Conservation (phyloP, 2,888 invertebrate species). For the Anarsia innoxiella region DNA sequence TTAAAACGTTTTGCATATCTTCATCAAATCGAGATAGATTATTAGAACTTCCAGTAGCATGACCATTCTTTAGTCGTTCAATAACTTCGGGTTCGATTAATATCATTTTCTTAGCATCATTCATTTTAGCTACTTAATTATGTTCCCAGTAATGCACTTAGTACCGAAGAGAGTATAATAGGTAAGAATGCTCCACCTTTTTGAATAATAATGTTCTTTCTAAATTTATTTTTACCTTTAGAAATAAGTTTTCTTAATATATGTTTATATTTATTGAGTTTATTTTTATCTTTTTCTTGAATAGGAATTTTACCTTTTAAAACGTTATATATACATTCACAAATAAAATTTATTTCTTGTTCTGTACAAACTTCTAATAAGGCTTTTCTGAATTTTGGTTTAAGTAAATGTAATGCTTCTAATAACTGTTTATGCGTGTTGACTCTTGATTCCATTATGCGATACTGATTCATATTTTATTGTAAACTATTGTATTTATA, state of each 20-base stretch:
- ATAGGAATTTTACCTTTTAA: conserved; percentile 14
- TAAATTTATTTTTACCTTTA: conserved; percentile 15
- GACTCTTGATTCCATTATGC: conserved; percentile 20
- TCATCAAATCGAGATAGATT: conserved; percentile 14
- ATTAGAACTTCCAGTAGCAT: conserved; percentile 8
- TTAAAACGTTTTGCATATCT: conserved; percentile 21
- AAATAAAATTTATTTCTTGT: conserved; percentile 23
- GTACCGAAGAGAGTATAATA: conserved; percentile 20
- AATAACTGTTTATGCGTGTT: conserved; percentile 19
- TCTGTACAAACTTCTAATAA: conserved; percentile 21
- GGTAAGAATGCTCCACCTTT: conserved; percentile 22
- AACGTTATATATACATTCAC: conserved; percentile 22
- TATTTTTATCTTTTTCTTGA: conserved; percentile 11
- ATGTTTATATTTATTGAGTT: conserved; percentile 14
- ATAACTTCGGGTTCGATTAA: conserved; percentile 20
- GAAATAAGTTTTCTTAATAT: conserved; percentile 12
- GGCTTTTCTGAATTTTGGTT: conserved; percentile 20
- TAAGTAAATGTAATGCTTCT: conserved; percentile 16
- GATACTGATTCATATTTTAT: conserved; percentile 18
- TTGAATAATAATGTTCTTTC: conserved; percentile 21
- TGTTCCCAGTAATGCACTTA: conserved; percentile 18
- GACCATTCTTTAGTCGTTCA: conserved; percentile 16
- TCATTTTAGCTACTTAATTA: conserved; percentile 12
- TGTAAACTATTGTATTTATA: conserved; percentile 21
- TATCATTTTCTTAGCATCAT: conserved; percentile 20